Percentiles rank a stretch among this genome's conserved stretches.
These are phyloP conservation scores for Aythya fuligula DNA, from an alignment of 2,797 vertebrate genomes.

Conservation along the genomic window DNA sequence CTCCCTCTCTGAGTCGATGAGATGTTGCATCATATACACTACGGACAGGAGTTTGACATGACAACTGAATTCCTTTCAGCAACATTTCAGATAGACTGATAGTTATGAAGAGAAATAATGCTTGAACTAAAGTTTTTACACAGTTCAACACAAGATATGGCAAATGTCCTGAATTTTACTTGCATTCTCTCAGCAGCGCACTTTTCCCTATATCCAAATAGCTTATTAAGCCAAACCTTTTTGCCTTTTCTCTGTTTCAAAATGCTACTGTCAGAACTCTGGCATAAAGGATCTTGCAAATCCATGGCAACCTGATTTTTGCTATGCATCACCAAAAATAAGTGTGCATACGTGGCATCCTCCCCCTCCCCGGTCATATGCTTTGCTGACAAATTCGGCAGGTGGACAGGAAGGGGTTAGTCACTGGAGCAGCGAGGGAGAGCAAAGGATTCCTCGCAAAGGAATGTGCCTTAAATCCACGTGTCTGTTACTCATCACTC, in stretches of 20 bases:
- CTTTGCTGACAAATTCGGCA: neutral
- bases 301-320: neutral
- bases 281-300: neutral
- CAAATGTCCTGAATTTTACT: neutral
- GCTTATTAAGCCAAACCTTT: neutral
- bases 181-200: neutral
- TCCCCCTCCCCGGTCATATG: neutral
- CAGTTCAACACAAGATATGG: neutral
- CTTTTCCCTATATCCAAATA: neutral
- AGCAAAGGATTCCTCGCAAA: neutral
- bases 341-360: neutral
- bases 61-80: neutral
- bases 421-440: neutral
- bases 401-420: conserved; percentile 4
- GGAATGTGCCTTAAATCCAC: neutral
- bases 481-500: conserved; percentile 4
- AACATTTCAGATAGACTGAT: neutral
- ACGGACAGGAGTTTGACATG: neutral
- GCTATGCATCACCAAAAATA: neutral
- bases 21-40: neutral
- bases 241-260: neutral
- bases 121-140: neutral
- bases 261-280: neutral
- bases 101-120: neutral
- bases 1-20: neutral